Base-by-base conservation (phyloP, 2,113 vertebrate genomes). In the Paramisgurnus dabryanus region DNA sequence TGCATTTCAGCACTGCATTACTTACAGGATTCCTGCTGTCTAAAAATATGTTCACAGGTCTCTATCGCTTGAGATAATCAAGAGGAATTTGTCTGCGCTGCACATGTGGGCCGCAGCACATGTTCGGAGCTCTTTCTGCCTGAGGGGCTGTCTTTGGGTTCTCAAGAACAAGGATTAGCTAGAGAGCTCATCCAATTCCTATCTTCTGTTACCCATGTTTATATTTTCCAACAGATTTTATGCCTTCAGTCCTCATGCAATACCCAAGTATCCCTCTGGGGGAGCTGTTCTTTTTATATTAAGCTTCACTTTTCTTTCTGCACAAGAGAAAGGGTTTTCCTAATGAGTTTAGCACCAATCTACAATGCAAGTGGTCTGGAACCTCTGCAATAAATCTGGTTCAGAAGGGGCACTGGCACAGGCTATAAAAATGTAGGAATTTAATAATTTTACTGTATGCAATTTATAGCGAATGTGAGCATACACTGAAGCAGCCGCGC, bases 211-310 rank as follows among this genome's bases (percentile, higher is more conserved):
- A 47, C 79, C 81, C 39, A 75, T 81, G 85, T 91, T 88, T 87
- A 89, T 85, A 89, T 86, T 67, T 65, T 82, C 84, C 80, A 50
- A 65, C 76, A 5, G 13, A 39, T 17, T 60, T 22, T 72, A 85
- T 80, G 67, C 85, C 86, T 88, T 67, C 43, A 82, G 86, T 84
- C 87, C 78, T 84, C 84, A 81, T 82, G 81, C 87, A 90, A 91
- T 86, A 66, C 84, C 67, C n/a, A 43, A 76, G 78, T 88, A 91
- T 89, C 83, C 87, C 86, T 89, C 90, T 89, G 88, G 80, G 61
- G 40, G 69, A 90, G 77, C 63, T 18, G 49, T 78, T 65, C 69
- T 57, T 43, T 68, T 18, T 89, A 83, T 85, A 70, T 67, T 81
- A 81, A 69, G 69, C n/a, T 67, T 45, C 18, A 57, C 75, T 74